phyloP scores from a whole-genome alignment of 2,888 invertebrate species.

The Chalcis sispes region DNA sequence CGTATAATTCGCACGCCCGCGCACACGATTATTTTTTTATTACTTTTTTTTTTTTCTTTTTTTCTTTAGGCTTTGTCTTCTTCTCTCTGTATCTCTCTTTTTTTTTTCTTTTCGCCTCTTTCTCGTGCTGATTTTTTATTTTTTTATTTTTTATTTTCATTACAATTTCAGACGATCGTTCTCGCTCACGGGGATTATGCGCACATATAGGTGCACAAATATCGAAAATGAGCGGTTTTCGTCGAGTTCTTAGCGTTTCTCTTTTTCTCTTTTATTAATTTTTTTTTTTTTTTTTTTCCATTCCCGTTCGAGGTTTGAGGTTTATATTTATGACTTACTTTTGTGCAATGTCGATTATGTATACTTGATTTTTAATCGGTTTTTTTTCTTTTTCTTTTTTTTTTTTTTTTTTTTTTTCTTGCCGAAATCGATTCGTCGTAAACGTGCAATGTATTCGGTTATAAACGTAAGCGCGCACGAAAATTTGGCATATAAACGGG shows the following conservation, averaged over 20 bases:
- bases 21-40: too few species aligned
- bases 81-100: too few species aligned
- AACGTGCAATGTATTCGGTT: too few species aligned
- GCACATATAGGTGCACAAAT: neutral
- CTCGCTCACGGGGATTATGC: constrained; percentile 1
- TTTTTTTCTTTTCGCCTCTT: neutral
- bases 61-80: too few species aligned
- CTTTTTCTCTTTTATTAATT: neutral
- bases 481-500: too few species aligned
- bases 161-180: constrained; percentile 10
- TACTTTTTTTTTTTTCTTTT: too few species aligned
- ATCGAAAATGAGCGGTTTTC: constrained; percentile 13
- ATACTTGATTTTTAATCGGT: neutral
- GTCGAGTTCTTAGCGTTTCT: neutral
- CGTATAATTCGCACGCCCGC: too few species aligned
- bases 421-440: neutral
- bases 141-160: constrained; percentile 9
- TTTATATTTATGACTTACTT: constrained; percentile 47
- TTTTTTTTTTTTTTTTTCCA: neutral
- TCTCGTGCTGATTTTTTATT: neutral
- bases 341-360: constrained; percentile 12
- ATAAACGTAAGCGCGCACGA: too few species aligned
- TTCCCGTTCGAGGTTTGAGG: neutral
- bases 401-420: neutral
- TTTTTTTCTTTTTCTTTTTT: neutral